phyloP scores from a whole-genome alignment of 2,888 invertebrate species.

The Melanargia galathea region DNA sequence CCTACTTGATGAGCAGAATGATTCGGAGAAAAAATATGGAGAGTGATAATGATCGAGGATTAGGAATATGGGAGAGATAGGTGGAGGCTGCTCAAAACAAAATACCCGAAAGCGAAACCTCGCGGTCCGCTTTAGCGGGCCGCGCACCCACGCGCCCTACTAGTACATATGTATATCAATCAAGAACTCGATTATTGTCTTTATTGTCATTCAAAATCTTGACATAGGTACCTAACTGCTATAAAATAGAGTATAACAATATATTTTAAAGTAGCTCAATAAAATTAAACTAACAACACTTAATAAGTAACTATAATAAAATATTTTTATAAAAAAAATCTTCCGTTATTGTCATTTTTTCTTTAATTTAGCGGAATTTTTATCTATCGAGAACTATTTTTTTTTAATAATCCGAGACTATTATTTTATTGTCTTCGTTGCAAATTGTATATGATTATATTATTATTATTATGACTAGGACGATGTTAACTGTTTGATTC shows the following conservation, averaged over 20 bases:
- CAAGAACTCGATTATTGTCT: background rate
- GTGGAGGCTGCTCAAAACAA: too few species aligned
- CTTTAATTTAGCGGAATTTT: background rate
- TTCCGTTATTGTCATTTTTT: background rate
- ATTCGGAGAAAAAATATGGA: too few species aligned
- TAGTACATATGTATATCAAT: background rate
- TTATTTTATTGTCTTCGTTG: slow-evolving; percentile 8
- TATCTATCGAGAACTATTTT: background rate
- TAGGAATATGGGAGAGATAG: too few species aligned
- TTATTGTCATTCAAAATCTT: slow-evolving; percentile 7
- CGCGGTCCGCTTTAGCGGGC: too few species aligned
- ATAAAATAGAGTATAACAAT: background rate
- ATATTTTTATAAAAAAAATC: background rate
- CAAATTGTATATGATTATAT: background rate
- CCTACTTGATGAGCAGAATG: too few species aligned
- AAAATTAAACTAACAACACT: background rate
- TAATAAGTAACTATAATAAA: background rate
- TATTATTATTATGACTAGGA: background rate
- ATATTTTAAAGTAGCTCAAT: background rate
- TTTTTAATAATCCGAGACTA: background rate
- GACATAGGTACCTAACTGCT: background rate
- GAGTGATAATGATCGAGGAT: too few species aligned
- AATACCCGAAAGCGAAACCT: too few species aligned
- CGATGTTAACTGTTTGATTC: background rate
- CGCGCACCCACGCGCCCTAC: too few species aligned